phyloP scores from a whole-genome alignment of 1,140 invertebrate species.

The Panonychus citri region DNA sequence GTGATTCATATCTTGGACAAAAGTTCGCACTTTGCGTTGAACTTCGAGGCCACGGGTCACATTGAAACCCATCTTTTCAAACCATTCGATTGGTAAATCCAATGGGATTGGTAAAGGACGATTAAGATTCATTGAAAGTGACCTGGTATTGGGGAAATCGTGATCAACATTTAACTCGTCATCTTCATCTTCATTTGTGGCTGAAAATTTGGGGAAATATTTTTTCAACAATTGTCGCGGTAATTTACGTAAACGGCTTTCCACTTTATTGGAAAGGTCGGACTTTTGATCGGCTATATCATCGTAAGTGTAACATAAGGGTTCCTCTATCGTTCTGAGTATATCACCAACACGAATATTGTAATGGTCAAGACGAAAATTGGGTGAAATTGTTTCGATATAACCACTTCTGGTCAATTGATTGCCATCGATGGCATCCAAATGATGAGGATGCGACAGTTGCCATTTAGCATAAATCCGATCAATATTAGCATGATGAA shows the following conservation, averaged over 20 bases:
- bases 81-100: not conserved
- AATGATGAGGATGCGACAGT: not conserved
- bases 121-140: not conserved
- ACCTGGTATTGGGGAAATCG: too few species aligned
- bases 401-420: not conserved
- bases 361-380: not conserved
- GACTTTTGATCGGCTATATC: not conserved
- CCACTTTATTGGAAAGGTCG: not conserved
- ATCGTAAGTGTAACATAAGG: not conserved
- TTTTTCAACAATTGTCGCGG: not conserved
- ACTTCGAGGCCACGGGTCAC: too few species aligned
- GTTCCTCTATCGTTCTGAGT: not conserved
- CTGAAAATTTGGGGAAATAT: not conserved
- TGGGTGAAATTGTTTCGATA: not conserved
- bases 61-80: not conserved
- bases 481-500: not conserved
- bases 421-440: not conserved
- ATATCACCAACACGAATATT: not conserved
- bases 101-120: not conserved
- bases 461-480: not conserved
- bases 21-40: too few species aligned
- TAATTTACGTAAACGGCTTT: not conserved
- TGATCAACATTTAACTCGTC: too few species aligned
- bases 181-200: not conserved
- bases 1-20: too few species aligned